Percentiles rank a stretch among this genome's conserved stretches.
phyloP scores from a whole-genome alignment of 2,888 invertebrate species.

The Heliconius erato region DNA sequence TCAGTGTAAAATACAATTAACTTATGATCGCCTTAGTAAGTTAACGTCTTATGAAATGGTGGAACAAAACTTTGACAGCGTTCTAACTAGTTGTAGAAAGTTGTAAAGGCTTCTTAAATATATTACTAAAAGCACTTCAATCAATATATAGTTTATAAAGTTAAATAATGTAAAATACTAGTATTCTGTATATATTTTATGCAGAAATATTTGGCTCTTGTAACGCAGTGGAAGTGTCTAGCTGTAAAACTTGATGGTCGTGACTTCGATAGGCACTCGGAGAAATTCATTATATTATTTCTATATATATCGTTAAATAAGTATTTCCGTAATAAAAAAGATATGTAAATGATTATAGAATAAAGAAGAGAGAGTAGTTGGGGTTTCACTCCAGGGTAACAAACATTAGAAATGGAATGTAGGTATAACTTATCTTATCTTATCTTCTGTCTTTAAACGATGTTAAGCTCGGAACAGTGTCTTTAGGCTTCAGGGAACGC shows the following conservation, averaged over 20 bases:
- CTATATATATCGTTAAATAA: background rate
- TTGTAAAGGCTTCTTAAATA: slow-evolving; percentile 62
- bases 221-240: background rate
- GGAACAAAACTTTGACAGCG: slow-evolving; percentile 63
- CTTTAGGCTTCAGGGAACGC: no score
- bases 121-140: slow-evolving; percentile 45
- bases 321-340: no score
- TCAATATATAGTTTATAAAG: slow-evolving; percentile 10
- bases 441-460: no score
- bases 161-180: background rate
- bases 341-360: no score
- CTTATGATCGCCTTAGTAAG: slow-evolving; percentile 56
- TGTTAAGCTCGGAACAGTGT: no score
- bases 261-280: background rate
- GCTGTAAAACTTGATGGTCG: background rate
- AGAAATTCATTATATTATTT: background rate
- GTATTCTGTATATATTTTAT: background rate
- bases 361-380: no score
- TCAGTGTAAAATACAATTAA: slow-evolving; percentile 48
- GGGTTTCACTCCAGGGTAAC: no score
- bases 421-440: no score
- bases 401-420: no score
- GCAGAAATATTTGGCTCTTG: background rate
- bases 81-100: slow-evolving; percentile 50
- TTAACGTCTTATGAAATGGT: slow-evolving; percentile 64